Evolutionary conservation across 1,140 invertebrate genomes (phyloP).

Genomic region (Drosophila nebulosa): DNA sequence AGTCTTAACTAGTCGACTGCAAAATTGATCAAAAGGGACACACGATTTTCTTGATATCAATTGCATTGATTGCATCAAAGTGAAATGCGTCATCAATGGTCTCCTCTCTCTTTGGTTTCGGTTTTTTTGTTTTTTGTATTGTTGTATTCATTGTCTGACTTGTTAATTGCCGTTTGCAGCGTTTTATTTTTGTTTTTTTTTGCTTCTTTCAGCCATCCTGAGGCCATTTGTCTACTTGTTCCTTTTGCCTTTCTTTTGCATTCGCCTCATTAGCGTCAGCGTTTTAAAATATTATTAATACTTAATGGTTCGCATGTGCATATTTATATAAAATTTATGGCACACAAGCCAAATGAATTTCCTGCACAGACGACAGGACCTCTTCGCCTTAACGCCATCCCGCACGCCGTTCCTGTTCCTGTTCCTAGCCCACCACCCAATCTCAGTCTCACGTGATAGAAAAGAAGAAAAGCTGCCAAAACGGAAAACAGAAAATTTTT

Average conservation of each 20-base stretch:
- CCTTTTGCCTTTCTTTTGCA: conserved; percentile 22
- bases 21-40: background rate
- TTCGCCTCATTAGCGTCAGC: conserved; percentile 71
- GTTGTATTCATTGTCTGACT: conserved; percentile 48
- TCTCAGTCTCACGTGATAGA: conserved; percentile 30
- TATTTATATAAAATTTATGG: conserved; percentile 60
- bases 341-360: conserved; percentile 68
- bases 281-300: conserved; percentile 77
- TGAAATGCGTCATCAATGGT: conserved; percentile 31
- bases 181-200: no score
- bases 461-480: conserved; percentile 24
- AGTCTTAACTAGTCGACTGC: background rate
- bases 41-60: conserved; percentile 35
- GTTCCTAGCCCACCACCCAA: no score
- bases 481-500: conserved; percentile 70
- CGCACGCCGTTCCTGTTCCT: no score
- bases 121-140: conserved; percentile 36
- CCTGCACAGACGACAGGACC: conserved; percentile 57
- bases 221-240: background rate
- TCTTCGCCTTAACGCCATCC: background rate
- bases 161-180: conserved; percentile 57
- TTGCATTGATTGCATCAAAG: conserved; percentile 61
- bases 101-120: conserved; percentile 33
- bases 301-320: conserved; percentile 63
- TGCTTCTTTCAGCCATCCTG: conserved; percentile 1